Conservation (phyloP, 2,888 invertebrate species). For the Clanis bilineata region DNA sequence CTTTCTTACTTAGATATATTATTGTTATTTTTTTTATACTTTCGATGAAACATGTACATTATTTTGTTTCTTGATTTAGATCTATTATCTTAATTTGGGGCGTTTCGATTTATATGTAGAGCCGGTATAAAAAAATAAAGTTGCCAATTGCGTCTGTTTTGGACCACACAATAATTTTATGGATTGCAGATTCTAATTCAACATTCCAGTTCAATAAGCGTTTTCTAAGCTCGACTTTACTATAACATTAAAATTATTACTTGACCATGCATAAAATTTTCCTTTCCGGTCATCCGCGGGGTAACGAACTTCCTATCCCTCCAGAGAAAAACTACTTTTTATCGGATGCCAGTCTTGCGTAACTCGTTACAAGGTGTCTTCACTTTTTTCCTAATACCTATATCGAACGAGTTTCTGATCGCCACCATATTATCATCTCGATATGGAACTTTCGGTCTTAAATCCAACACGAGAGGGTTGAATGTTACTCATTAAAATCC, state of each 20-base stretch:
- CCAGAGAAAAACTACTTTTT: conserved; percentile 73
- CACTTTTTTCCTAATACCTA: conserved; percentile 65
- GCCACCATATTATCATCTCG: conserved; percentile 5
- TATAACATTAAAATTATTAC: conserved; percentile 19
- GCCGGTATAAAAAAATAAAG: neutral
- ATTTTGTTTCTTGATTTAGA: no score
- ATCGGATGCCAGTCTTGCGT: conserved; percentile 67
- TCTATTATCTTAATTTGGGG: neutral
- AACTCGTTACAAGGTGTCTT: conserved; percentile 60
- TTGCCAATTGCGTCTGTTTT: neutral
- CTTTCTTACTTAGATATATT: neutral
- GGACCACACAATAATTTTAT: neutral
- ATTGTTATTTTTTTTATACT: neutral
- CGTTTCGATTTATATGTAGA: no score
- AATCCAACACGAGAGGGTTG: neutral
- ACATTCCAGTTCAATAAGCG: neutral
- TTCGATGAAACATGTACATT: neutral
- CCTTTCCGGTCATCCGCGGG: conserved; percentile 55
- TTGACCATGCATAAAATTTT: conserved; percentile 26
- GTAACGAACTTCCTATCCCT: conserved; percentile 70
- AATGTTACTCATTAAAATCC: neutral
- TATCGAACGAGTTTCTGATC: conserved; percentile 43
- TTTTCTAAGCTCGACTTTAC: conserved; percentile 1
- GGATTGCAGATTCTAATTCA: neutral
- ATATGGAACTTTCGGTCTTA: neutral